Evolutionary conservation across 2,113 vertebrate species (phyloP), one percentile per base, ranked within the genome.

Genomic region (Ageneiosus marmoratus): DNA sequence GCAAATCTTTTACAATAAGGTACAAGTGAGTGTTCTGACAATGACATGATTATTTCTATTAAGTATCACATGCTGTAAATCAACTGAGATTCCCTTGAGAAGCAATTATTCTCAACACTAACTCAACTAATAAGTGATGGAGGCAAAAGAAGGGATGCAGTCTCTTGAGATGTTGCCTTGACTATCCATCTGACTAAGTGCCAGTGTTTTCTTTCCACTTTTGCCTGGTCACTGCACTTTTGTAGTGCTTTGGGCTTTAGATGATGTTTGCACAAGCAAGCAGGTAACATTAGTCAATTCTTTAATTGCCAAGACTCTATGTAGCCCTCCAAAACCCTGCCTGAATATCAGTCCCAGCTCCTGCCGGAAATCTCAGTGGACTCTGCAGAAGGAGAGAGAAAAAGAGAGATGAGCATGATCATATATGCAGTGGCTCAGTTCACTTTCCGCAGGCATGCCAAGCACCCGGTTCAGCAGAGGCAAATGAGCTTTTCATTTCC

Each of bases 401-500:
- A 62, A 82, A 83, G 86, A 84, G 75, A 91, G 87, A 91, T 90
- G 84, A 90, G 87, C 80, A 85, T 90, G 85, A 91, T 92, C 88
- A 90, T 83, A 79, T 81, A 88, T 80, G 41, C 73, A 82, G 82
- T 56, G 80, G 87, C 85, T 88, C 32, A 79, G 60, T 58, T 69
- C 86, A 87, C 77, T 88, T 88, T 85, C 81, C 80, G 82, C 77
- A 77, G 83, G 37, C 67, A 72, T 83, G 84, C 79, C 86, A 78
- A 58, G 80, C 83, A 85, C 80, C 77, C 29, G 44, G 80, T 79
- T 50, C 79, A 75, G 82, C 86, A 29, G 70, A 74, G 32, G 83
- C 89, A 91, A 89, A 90, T 88, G 44, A 87, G 91, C 83, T 89
- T 91, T 92, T 89, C 85, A 90, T 90, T 90, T 89, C 24, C 81